phyloP scores from a whole-genome alignment of 2,797 vertebrate species.

The Mionectes olivaceus region DNA sequence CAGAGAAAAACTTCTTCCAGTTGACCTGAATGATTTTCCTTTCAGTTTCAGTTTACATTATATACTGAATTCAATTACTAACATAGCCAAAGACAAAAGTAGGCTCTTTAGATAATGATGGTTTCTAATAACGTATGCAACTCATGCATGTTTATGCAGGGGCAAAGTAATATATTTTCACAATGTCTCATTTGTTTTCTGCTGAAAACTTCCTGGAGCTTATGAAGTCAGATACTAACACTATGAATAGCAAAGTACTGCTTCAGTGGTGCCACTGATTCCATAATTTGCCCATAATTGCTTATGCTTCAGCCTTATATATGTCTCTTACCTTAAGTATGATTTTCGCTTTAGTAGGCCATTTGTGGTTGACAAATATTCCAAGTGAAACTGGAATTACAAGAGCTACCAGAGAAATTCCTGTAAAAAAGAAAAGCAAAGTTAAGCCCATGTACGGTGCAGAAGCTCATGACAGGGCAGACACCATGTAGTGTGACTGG shows the following conservation, averaged over 20 bases:
- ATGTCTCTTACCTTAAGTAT: conserved; percentile 88
- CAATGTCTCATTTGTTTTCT: not conserved
- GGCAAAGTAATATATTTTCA: not conserved
- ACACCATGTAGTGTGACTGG: accelerated
- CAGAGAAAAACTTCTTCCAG: not conserved
- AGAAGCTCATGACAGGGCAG: not conserved
- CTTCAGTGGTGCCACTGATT: not conserved
- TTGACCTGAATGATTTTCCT: not conserved
- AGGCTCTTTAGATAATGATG: not conserved
- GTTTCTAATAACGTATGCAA: conserved; percentile 25
- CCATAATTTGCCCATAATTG: not conserved
- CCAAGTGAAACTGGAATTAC: conserved; percentile 87
- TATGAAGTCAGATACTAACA: not conserved
- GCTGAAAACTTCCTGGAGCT: not conserved
- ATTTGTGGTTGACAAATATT: conserved; percentile 86
- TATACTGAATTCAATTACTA: conserved; percentile 12
- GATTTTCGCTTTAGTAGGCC: conserved; percentile 86
- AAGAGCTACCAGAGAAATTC: conserved; percentile 87
- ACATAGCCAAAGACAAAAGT: not conserved
- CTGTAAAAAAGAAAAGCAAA: conserved; percentile 71
- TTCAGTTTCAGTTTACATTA: not conserved
- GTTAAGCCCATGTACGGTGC: not conserved
- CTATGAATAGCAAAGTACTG: not conserved
- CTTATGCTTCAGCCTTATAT: not conserved
- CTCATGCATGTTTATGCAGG: not conserved